These are phyloP conservation scores for Lordiphosa andalusiaca DNA, from an alignment of 2,888 invertebrate species.

Conservation along the genomic window DNA sequence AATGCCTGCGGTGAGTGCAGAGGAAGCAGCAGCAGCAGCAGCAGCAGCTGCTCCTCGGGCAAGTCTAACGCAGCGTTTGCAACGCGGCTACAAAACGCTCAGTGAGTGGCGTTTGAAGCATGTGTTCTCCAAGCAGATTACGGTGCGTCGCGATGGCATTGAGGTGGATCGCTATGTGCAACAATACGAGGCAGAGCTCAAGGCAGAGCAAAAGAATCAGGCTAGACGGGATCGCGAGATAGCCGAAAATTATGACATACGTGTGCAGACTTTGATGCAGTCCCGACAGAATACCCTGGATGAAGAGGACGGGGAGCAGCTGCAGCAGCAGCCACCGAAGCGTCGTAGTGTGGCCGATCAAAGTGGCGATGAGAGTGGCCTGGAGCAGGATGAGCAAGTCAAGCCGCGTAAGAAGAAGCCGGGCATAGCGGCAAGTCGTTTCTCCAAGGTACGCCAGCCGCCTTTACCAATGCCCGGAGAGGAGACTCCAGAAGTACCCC, in stretches of 20 bases:
- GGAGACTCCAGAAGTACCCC: constrained; percentile 11
- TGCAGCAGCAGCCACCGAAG: constrained; percentile 9
- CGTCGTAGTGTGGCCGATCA: constrained; percentile 30
- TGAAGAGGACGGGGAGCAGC: constrained; percentile 5
- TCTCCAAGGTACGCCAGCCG: constrained; percentile 58
- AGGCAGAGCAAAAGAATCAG: constrained; percentile 53
- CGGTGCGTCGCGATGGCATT: constrained; percentile 73
- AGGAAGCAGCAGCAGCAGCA: constrained; percentile 12
- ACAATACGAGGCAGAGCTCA: constrained; percentile 71
- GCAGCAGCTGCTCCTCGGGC: constrained; percentile 24
- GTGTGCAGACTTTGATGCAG: constrained; percentile 57
- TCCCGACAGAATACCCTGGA: constrained; percentile 59
- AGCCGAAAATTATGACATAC: constrained; percentile 71
- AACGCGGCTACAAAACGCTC: constrained; percentile 76
- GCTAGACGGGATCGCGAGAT: constrained; percentile 60
- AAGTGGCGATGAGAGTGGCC: constrained; percentile 72
- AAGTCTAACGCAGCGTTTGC: constrained; percentile 69
- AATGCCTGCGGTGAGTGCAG: constrained; percentile 20
- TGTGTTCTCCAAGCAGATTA: constrained; percentile 76
- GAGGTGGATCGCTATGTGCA: constrained; percentile 74
- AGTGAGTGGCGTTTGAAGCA: constrained; percentile 77
- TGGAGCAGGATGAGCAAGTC: constrained; percentile 50
- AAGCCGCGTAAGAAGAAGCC: constrained; percentile 28
- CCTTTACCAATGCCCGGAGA: constrained; percentile 48
- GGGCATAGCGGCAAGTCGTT: constrained; percentile 68